A percentile compares a stretch with the other conserved stretches of the same genome.
Evolutionary conservation across 1,140 invertebrate genomes (phyloP).

Genomic region (Apis cerana): DNA sequence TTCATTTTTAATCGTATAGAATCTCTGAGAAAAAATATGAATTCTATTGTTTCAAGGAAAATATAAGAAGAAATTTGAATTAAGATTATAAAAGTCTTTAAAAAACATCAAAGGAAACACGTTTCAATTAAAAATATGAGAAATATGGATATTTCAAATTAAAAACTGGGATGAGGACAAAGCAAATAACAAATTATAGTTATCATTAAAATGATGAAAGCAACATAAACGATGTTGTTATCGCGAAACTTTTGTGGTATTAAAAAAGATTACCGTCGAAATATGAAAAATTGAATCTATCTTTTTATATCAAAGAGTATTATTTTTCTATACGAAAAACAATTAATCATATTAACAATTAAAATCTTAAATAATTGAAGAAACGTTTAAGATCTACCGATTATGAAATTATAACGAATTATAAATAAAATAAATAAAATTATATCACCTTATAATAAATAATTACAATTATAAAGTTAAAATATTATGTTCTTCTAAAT

Average conservation of each 20-base stretch:
- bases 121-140: neutral
- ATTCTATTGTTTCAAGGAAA: no score
- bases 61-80: neutral
- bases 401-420: neutral
- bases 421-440: neutral
- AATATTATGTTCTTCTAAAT: no score
- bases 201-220: neutral
- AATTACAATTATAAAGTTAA: neutral
- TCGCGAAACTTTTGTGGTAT: neutral
- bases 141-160: neutral
- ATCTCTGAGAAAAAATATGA: no score
- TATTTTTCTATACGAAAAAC: neutral
- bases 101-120: neutral
- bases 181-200: neutral
- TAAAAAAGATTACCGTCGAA: conserved; percentile 21
- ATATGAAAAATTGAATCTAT: neutral
- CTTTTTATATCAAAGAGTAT: neutral
- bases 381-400: neutral
- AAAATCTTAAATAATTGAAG: neutral
- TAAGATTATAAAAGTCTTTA: neutral
- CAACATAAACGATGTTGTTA: conserved; percentile 1
- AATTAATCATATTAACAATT: conserved; percentile 5
- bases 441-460: neutral
- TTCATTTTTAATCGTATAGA: neutral
- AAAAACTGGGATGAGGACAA: neutral